These are phyloP conservation scores for Lymantria dispar DNA, from an alignment of 2,888 invertebrate species.

Conservation along the genomic window DNA sequence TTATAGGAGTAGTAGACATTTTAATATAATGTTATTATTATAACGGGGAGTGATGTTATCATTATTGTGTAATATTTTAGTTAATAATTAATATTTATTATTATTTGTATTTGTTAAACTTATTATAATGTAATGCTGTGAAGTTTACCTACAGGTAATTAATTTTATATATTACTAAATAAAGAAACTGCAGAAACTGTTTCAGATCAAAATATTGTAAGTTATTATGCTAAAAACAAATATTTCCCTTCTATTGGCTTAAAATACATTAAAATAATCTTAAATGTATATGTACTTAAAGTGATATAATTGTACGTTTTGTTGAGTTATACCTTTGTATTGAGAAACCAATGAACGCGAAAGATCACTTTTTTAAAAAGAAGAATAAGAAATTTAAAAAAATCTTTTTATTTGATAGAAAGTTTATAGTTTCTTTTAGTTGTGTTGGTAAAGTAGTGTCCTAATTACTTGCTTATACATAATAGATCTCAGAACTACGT, in stretches of 20 bases:
- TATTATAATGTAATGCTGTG: too few species aligned
- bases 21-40: conserved; percentile 53
- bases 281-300: background rate
- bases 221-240: conserved; percentile 1
- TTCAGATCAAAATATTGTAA: background rate
- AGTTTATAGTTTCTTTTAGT: too few species aligned
- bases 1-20: conserved; percentile 47
- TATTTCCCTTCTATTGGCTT: conserved; percentile 13
- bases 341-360: too few species aligned
- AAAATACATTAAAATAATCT: background rate
- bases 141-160: background rate
- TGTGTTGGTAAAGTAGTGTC: too few species aligned
- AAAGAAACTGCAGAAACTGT: background rate
- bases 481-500: too few species aligned
- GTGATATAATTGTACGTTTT: too few species aligned
- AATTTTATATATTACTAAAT: background rate
- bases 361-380: too few species aligned
- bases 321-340: too few species aligned
- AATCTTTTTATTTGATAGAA: too few species aligned
- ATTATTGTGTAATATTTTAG: conserved; percentile 26
- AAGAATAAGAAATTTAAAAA: too few species aligned
- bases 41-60: conserved; percentile 66
- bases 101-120: background rate
- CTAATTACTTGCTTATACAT: too few species aligned
- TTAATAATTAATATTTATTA: background rate